Percentiles rank a stretch among this genome's conserved stretches.
These are phyloP conservation scores for Recurvirostra avosetta DNA, from an alignment of 2,113 vertebrate genomes.

Conservation along the genomic window DNA sequence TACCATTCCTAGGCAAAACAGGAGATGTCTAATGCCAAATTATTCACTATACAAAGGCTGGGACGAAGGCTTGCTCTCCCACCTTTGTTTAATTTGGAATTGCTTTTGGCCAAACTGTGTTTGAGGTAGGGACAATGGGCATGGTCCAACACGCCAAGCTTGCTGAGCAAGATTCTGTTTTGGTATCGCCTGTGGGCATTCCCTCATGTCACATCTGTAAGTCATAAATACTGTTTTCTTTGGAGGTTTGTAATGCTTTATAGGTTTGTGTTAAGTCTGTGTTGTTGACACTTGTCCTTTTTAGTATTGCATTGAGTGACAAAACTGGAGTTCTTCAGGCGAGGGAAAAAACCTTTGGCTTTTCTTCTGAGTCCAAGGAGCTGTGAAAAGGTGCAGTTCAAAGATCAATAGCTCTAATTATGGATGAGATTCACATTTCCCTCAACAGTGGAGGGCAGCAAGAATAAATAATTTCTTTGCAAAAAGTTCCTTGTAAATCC, in stretches of 20 bases:
- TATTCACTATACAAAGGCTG: neutral
- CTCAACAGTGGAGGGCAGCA: neutral
- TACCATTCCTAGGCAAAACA: neutral
- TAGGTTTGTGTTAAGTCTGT: neutral
- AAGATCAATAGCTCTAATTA: slow-evolving; percentile 5
- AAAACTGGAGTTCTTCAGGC: neutral
- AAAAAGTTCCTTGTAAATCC: neutral
- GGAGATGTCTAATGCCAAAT: neutral
- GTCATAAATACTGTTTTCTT: neutral
- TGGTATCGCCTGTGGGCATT: neutral
- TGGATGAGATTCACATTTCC: neutral
- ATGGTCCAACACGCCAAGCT: neutral
- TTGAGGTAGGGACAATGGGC: neutral
- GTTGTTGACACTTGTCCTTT: neutral
- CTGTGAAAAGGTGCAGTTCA: neutral
- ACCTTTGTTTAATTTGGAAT: neutral
- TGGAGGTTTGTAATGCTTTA: neutral
- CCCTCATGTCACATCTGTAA: neutral
- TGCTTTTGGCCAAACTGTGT: neutral
- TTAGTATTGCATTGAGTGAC: neutral
- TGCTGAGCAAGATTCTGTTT: neutral
- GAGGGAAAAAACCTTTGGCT: neutral
- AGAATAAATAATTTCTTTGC: neutral
- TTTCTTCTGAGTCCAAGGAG: neutral
- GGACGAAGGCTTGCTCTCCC: neutral